Conservation (phyloP, 2,113 vertebrate genomes). For the Poeciliopsis occidentalis region DNA sequence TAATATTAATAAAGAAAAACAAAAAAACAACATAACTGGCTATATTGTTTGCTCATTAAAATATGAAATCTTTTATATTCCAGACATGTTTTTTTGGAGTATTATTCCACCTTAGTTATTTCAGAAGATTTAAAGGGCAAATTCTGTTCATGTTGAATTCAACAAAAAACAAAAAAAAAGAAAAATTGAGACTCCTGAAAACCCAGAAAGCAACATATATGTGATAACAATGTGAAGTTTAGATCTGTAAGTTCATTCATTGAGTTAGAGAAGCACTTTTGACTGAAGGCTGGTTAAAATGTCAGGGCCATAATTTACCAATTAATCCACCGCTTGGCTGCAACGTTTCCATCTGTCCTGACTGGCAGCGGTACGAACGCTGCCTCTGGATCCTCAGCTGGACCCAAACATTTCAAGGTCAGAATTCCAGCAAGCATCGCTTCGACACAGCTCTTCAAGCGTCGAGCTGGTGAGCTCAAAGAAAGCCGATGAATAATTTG, state of each 20-base stretch:
- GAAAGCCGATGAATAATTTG: conserved; percentile 55
- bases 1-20: too few species aligned
- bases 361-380: neutral
- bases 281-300: neutral
- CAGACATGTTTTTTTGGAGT: too few species aligned
- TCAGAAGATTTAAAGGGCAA: too few species aligned
- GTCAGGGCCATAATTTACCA: neutral
- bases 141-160: too few species aligned
- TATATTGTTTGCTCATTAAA: too few species aligned
- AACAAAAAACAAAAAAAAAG: too few species aligned
- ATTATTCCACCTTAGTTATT: too few species aligned
- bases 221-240: neutral
- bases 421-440: neutral
- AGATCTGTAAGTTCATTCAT: neutral
- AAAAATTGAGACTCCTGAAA: too few species aligned
- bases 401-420: neutral
- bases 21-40: too few species aligned
- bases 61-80: too few species aligned
- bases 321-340: neutral
- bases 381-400: too few species aligned
- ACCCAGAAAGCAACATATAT: too few species aligned
- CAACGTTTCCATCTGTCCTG: neutral
- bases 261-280: neutral
- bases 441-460: conserved; percentile 27
- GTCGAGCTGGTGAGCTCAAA: conserved; percentile 47